Percentiles rank a stretch among this genome's conserved stretches.
Evolutionary conservation across 2,888 invertebrate genomes (phyloP).

Genomic region (Harmothoe impar): DNA sequence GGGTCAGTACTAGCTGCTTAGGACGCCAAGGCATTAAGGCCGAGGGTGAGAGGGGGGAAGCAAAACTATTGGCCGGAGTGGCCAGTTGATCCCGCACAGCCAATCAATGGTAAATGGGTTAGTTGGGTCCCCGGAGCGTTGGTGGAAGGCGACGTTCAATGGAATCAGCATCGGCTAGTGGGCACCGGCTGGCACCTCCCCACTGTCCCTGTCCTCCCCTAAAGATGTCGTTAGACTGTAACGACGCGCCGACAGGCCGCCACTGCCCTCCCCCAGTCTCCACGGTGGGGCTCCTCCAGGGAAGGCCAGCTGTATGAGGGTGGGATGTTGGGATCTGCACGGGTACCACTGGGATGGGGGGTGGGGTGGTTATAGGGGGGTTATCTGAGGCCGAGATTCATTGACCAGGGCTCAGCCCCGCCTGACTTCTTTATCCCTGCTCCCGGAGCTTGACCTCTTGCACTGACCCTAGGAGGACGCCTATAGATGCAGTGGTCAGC

Average conservation of each 20-base stretch:
- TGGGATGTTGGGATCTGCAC: no score
- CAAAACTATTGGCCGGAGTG: slow-evolving; percentile 51
- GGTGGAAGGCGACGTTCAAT: neutral
- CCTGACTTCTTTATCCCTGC: slow-evolving; percentile 15
- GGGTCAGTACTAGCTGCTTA: neutral
- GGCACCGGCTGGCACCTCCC: neutral
- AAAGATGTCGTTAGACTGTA: slow-evolving; percentile 48
- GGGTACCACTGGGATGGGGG: no score
- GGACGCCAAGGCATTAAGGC: slow-evolving; percentile 9
- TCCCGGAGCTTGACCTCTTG: neutral
- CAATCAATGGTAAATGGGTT: slow-evolving; percentile 60
- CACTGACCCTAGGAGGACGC: slow-evolving; percentile 17
- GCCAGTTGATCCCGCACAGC: slow-evolving; percentile 6
- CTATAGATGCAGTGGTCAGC: neutral
- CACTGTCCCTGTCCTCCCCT: neutral
- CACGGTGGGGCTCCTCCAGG: no score
- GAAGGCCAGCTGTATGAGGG: no score
- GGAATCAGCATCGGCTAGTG: slow-evolving; percentile 13
- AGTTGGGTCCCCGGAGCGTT: slow-evolving; percentile 24
- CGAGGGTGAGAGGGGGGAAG: slow-evolving; percentile 39
- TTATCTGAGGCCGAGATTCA: neutral
- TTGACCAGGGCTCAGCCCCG: slow-evolving; percentile 1
- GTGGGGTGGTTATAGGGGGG: neutral
- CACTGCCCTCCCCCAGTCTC: neutral
- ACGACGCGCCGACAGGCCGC: neutral